Conservation (phyloP, 2,797 vertebrate genomes). For the Gastrophryne carolinensis region DNA sequence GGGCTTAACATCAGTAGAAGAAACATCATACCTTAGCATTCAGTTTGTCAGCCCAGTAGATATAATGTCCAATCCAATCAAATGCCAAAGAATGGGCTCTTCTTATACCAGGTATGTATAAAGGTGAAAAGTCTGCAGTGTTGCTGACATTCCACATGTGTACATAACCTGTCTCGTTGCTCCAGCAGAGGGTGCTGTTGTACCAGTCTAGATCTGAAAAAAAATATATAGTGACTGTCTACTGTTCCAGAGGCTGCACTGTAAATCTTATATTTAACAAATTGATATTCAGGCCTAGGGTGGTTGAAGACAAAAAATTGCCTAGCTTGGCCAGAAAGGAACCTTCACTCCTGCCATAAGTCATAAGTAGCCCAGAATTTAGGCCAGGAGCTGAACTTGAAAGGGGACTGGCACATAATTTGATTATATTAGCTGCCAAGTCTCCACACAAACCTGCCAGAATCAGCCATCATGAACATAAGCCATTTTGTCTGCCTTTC, state of each 20-base stretch:
- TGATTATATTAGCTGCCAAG: too few species aligned
- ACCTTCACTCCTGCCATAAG: too few species aligned
- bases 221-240: conserved; percentile 8
- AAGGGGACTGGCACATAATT: too few species aligned
- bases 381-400: too few species aligned
- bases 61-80: conserved; percentile 71
- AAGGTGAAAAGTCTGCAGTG: conserved; percentile 11
- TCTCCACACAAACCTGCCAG: too few species aligned
- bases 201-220: conserved; percentile 72
- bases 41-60: conserved; percentile 73
- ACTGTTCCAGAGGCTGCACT: not conserved
- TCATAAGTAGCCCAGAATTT: too few species aligned
- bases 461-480: too few species aligned
- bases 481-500: too few species aligned
- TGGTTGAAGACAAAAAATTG: too few species aligned
- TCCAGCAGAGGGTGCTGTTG: conserved; percentile 72
- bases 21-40: conserved; percentile 61
- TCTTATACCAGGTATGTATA: conserved; percentile 53
- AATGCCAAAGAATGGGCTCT: conserved; percentile 67
- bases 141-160: conserved; percentile 58
- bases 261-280: too few species aligned
- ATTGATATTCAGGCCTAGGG: too few species aligned
- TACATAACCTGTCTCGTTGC: conserved; percentile 64
- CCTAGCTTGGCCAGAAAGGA: too few species aligned
- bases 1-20: not conserved